These are phyloP conservation scores for Tenthredo distinguenda DNA, from an alignment of 2,888 invertebrate genomes.

Conservation along the genomic window DNA sequence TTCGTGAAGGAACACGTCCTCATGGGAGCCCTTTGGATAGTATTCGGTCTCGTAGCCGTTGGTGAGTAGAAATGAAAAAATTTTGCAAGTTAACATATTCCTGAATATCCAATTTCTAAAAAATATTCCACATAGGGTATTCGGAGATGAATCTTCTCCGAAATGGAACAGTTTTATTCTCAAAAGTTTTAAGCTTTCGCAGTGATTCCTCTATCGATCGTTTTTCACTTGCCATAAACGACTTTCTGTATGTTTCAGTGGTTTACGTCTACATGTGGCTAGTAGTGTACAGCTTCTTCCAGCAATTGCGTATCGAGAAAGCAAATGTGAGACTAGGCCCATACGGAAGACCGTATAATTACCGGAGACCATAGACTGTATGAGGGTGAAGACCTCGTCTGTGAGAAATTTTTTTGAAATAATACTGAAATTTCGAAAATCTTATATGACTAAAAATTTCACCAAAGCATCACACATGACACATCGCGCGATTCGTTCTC, in stretches of 20 bases:
- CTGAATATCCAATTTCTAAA: not conserved
- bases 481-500: not conserved
- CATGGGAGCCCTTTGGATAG: conserved; percentile 82
- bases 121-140: not conserved
- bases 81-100: not conserved
- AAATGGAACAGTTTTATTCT: not conserved
- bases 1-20: conserved; percentile 83
- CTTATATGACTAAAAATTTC: conserved; percentile 1
- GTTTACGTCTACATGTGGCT: conserved; percentile 90
- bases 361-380: conserved; percentile 68
- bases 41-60: conserved; percentile 82
- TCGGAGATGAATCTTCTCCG: not conserved
- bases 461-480: conserved; percentile 51
- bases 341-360: conserved; percentile 75
- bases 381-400: not conserved
- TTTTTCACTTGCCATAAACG: conserved; percentile 11
- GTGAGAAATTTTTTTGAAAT: not conserved
- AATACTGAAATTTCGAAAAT: not conserved
- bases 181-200: not conserved
- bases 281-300: conserved; percentile 91
- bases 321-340: conserved; percentile 71
- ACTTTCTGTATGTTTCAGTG: conserved; percentile 80
- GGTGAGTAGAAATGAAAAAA: conserved; percentile 78
- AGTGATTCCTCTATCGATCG: not conserved
- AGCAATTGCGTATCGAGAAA: conserved; percentile 81